phyloP scores from a whole-genome alignment of 2,797 vertebrate genomes.

The Molossus alvarezi region DNA sequence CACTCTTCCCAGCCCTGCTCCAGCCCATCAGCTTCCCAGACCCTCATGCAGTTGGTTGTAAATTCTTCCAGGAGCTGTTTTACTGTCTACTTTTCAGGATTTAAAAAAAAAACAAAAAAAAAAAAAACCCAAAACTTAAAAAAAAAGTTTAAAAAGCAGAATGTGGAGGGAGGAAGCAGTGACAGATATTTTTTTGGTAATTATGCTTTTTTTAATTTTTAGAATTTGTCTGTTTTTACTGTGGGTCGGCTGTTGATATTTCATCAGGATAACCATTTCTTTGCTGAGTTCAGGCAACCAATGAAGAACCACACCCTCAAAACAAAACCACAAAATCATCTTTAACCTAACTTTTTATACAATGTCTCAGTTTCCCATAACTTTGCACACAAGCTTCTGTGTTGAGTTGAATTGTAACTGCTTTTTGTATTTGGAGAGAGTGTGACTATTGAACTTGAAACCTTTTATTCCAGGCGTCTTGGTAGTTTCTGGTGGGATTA shows the following conservation, averaged over 20 bases:
- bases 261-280: constrained; percentile 87
- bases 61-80: constrained; percentile 87
- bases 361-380: constrained; percentile 89
- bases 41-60: constrained; percentile 84
- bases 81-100: constrained; percentile 88
- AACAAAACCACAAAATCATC: constrained; percentile 69
- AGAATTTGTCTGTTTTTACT: constrained; percentile 88
- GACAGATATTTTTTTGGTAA: constrained; percentile 85
- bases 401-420: constrained; percentile 90
- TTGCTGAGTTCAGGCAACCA: constrained; percentile 81
- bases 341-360: constrained; percentile 34
- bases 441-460: constrained; percentile 90
- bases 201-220: constrained; percentile 86
- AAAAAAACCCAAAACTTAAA: constrained; percentile 59
- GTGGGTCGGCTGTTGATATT: constrained; percentile 87
- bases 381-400: constrained; percentile 91
- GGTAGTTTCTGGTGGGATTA: constrained; percentile 83
- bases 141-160: constrained; percentile 82
- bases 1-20: constrained; percentile 28
- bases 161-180: constrained; percentile 79
- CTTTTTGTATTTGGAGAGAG: constrained; percentile 90
- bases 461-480: constrained; percentile 82
- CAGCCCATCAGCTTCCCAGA: constrained; percentile 77
- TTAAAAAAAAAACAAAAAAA: constrained; percentile 82
- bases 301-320: constrained; percentile 82